Percentiles rank a stretch among this genome's conserved stretches.
Evolutionary conservation across 2,797 vertebrate species (phyloP).

Genomic region (Glossophaga mutica): DNA sequence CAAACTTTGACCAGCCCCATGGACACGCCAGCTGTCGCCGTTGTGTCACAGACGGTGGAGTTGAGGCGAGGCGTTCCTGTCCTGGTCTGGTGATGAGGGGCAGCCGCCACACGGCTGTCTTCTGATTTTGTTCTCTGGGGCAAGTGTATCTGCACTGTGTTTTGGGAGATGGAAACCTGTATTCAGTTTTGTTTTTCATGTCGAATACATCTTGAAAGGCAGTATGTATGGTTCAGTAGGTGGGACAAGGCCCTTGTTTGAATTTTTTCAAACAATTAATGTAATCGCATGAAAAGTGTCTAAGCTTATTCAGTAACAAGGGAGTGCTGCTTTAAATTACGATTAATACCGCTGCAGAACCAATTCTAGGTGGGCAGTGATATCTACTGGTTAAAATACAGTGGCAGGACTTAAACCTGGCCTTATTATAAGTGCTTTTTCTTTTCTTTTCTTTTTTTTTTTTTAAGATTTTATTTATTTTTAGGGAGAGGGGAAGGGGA

Average conservation of each 20-base stretch:
- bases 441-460: neutral
- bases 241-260: neutral
- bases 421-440: neutral
- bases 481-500: no score
- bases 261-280: conserved; percentile 4
- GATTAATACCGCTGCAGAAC: neutral
- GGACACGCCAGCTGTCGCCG: neutral
- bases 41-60: neutral
- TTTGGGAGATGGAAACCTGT: neutral
- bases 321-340: neutral
- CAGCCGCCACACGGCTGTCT: neutral
- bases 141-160: neutral
- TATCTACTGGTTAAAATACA: conserved; percentile 23
- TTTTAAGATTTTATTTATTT: no score
- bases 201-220: neutral
- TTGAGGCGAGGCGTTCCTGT: neutral
- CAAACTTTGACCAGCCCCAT: neutral
- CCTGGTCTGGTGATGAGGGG: neutral
- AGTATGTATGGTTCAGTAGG: neutral
- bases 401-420: neutral
- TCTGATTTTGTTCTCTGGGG: neutral
- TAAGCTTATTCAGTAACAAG: neutral
- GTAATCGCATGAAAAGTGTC: neutral
- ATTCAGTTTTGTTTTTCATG: conserved; percentile 15
- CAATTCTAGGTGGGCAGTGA: neutral